phyloP scores from a whole-genome alignment of 1,140 invertebrate species.

The Globodera rostochiensis region DNA sequence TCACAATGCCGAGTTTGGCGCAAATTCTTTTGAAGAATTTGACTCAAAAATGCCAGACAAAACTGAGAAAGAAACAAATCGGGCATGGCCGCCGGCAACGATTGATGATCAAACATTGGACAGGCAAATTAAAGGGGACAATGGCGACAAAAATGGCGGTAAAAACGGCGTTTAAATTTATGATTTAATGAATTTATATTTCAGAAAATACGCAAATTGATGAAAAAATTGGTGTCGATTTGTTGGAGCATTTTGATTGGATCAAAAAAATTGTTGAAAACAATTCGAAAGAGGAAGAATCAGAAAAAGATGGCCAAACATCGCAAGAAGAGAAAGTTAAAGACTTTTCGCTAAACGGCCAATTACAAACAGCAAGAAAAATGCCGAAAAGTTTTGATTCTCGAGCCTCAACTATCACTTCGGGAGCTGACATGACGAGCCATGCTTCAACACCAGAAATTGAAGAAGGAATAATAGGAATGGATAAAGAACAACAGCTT shows the following conservation, averaged over 20 bases:
- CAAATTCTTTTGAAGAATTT: background rate
- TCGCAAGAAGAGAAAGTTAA: background rate
- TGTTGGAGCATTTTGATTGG: background rate
- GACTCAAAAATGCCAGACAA: background rate
- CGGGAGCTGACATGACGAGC: conserved; percentile 8
- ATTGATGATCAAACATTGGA: background rate
- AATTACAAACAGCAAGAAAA: background rate
- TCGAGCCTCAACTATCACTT: background rate
- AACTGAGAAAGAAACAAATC: background rate
- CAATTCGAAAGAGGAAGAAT: background rate
- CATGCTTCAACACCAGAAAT: conserved; percentile 24
- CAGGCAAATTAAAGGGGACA: background rate
- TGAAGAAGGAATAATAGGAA: background rate
- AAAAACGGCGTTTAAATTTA: background rate
- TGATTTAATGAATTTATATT: too few relatives aligned
- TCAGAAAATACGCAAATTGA: background rate
- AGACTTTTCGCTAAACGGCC: background rate
- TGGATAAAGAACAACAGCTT: conserved; percentile 42
- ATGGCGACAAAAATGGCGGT: background rate
- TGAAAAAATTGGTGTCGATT: background rate
- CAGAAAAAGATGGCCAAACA: background rate
- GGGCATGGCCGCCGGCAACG: background rate
- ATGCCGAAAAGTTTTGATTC: background rate
- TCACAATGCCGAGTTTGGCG: background rate
- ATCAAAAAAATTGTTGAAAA: background rate